Base-by-base conservation (phyloP, 2,888 invertebrate species). In the Ceraclea dissimilis region DNA sequence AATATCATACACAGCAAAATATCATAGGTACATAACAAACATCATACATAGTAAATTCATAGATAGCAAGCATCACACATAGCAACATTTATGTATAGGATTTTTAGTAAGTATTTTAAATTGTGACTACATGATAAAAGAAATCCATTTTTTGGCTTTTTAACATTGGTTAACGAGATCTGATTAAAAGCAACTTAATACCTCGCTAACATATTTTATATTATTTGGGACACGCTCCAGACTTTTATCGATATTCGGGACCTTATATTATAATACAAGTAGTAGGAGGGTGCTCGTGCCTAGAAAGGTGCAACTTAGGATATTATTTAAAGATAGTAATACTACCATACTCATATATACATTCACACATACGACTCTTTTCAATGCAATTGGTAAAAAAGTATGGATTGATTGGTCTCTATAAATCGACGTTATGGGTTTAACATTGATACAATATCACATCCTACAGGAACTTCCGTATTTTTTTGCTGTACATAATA, bases 111-210 rank as follows among this genome's bases (percentile, higher is more conserved):
- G n/a, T n/a, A n/a, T n/a, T n/a, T n/a, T n/a, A n/a, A n/a, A n/a
- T n/a, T n/a, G n/a, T n/a, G n/a, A n/a, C n/a, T n/a, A n/a, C n/a
- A n/a, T n/a, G n/a, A n/a, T n/a, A n/a, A n/a, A n/a, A n/a, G n/a
- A n/a, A n/a, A n/a, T n/a, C n/a, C n/a, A n/a, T n/a, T n/a, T n/a
- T n/a, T n/a, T n/a, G n/a, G n/a, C n/a, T n/a, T n/a, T n/a, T n/a
- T n/a, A n/a, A n/a, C n/a, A 39, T 39, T n/a, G 4, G 39, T 39
- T 39, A 13, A n/a, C n/a, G n/a, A 39, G 2, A 13, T 39, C 39
- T 39, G 39, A 39, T 39, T 4, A 39, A 39, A 56, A 46, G 61
- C 57, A 61, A 61, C 49, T 34, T 49, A 59, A 61, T 61, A 58
- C 46, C 20, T 19, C 13, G 39, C 39, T 8, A 21, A n/a, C 10